phyloP scores from a whole-genome alignment of 2,113 vertebrate genomes.

The Chelonoidis abingdonii region DNA sequence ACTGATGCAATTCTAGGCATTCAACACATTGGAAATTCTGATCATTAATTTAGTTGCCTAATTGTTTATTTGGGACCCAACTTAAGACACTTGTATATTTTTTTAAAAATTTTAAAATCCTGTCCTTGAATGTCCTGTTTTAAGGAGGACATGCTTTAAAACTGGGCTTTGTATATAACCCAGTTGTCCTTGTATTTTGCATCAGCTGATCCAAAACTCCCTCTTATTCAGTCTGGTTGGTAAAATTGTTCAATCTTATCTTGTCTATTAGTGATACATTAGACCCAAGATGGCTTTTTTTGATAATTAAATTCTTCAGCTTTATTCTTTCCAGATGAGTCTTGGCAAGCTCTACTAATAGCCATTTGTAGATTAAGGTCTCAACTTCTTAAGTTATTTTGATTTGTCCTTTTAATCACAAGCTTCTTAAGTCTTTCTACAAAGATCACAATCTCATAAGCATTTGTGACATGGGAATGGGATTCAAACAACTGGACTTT shows the following conservation, averaged over 20 bases:
- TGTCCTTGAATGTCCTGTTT: background rate
- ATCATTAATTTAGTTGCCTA: background rate
- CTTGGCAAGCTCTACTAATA: constrained; percentile 17
- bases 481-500: background rate
- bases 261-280: background rate
- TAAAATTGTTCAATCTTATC: background rate
- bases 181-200: background rate
- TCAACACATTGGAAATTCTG: background rate
- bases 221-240: background rate
- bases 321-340: constrained; percentile 20
- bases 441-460: background rate
- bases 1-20: background rate
- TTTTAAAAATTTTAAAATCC: background rate
- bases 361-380: constrained; percentile 40
- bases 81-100: background rate
- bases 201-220: background rate
- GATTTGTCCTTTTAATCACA: constrained; percentile 23
- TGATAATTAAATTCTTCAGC: constrained; percentile 9
- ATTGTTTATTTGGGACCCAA: background rate
- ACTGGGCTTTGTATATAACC: background rate
- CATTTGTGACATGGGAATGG: background rate
- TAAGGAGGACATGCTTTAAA: background rate
- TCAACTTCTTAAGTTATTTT: constrained; percentile 10
- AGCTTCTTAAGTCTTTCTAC: background rate
- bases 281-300: background rate